A percentile compares a stretch with the other conserved stretches of the same genome.
Evolutionary conservation across 2,888 invertebrate genomes (phyloP).

Genomic region (Torymus tubicola): DNA sequence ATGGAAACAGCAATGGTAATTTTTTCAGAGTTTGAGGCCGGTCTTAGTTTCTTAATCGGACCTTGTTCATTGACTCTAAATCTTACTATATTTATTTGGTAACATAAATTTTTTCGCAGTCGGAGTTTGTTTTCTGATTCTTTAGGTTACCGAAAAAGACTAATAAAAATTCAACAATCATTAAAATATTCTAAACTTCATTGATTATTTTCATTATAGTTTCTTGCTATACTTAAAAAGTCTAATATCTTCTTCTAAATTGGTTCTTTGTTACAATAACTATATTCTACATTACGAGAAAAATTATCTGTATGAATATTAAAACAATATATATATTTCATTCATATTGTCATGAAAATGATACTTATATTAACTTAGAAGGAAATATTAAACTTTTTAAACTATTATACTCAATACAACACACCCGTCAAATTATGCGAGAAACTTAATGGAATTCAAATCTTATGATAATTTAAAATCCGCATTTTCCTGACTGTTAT

Average conservation of each 20-base stretch:
- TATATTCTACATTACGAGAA: slow-evolving; percentile 11
- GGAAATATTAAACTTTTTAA: slow-evolving; percentile 22
- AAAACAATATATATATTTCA: not conserved
- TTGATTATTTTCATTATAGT: not conserved
- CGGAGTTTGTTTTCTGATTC: no score
- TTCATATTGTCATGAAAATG: slow-evolving; percentile 1
- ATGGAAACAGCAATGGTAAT: not conserved
- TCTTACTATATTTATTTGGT: no score
- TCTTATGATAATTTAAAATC: not conserved
- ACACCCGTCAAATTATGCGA: not conserved
- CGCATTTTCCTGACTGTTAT: not conserved
- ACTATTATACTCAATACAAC: not conserved
- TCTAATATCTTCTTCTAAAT: slow-evolving; percentile 39
- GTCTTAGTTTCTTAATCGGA: not conserved
- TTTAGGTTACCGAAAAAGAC: slow-evolving; percentile 7
- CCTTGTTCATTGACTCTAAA: not conserved
- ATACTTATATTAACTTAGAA: slow-evolving; percentile 20
- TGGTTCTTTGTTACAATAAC: not conserved
- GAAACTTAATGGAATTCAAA: not conserved
- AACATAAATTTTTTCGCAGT: no score
- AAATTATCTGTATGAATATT: not conserved
- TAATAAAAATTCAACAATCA: slow-evolving; percentile 25
- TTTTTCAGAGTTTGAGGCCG: slow-evolving; percentile 10
- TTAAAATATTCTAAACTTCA: slow-evolving; percentile 24
- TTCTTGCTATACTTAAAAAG: slow-evolving; percentile 11